phyloP scores from a whole-genome alignment of 2,888 invertebrate genomes.

The Abrostola tripartita region DNA sequence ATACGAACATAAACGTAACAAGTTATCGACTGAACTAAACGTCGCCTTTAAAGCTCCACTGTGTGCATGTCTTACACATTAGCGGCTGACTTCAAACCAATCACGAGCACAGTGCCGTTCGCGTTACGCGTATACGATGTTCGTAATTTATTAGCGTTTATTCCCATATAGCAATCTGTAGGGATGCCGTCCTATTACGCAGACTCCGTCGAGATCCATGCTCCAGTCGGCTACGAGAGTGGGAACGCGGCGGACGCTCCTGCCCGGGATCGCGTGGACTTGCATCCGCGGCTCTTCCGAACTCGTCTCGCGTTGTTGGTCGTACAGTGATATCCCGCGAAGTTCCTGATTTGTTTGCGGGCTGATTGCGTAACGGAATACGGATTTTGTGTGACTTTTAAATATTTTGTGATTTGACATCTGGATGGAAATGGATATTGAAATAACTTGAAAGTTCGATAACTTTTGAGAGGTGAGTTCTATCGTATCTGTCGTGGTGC shows the following conservation, averaged over 20 bases:
- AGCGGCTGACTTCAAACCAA: constrained; percentile 86
- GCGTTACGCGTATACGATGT: constrained; percentile 84
- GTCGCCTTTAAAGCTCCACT: constrained; percentile 43
- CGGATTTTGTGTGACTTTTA: constrained; percentile 66
- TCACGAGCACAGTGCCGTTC: constrained; percentile 82
- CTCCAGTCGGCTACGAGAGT: constrained; percentile 83
- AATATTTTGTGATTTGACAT: constrained; percentile 35
- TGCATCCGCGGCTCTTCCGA: constrained; percentile 63
- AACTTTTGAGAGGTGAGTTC: constrained; percentile 70
- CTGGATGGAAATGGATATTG: constrained; percentile 71
- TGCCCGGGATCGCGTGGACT: constrained; percentile 49
- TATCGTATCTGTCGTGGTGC: constrained; percentile 15
- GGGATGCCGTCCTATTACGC: constrained; percentile 87
- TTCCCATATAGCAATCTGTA: constrained; percentile 87
- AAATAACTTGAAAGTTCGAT: constrained; percentile 68
- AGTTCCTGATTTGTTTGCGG: constrained; percentile 64
- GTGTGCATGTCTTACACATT: constrained; percentile 76
- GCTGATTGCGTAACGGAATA: constrained; percentile 60
- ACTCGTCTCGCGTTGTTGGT: constrained; percentile 60
- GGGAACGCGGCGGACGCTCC: constrained; percentile 78
- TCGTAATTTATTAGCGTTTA: constrained; percentile 88
- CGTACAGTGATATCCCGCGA: constrained; percentile 65
- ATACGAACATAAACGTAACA: constrained; percentile 33
- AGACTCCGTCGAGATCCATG: constrained; percentile 86
- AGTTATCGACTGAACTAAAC: constrained; percentile 36